Base-by-base conservation (phyloP, 2,888 invertebrate genomes). In the Neelides folsomi region DNA sequence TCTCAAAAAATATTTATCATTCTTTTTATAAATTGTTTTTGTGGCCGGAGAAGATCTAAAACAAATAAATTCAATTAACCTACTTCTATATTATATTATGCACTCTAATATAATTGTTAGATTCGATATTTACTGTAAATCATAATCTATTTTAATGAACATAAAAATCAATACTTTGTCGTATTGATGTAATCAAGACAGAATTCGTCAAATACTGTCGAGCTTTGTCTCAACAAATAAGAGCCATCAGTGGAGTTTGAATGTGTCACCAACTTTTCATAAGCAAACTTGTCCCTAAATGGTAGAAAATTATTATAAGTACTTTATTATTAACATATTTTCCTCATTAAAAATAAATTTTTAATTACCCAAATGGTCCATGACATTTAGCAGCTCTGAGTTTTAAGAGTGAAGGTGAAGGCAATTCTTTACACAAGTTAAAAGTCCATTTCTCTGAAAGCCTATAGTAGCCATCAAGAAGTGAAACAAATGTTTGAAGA, bases 401-500 rank as follows among this genome's bases (percentile, higher is more conserved):
- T 65, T 77, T 79, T 65, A 79, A 77, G 53, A 92, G 71, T 4
- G 85, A 84, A 4, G 89, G 90, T 0, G 88, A 85, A 52, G 79
- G 75, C 51, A 86, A 78, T 65, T 86, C 83, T 67, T 81, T 81
- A 67, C 89, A 92, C 55, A 92, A 74, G 73, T 89, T 88, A 67
- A 87, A 86, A 38, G 83, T 89, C 89, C 89, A 92, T 72, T 88
- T 90, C 42, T 82, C 81, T 66, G 82, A 82, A 62, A 88, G 73
- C 66, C 87, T 79, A 68, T 89, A 90, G 71, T 92, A 92, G 51
- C 89, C 89, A 70, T 87, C 84, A 56, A 90, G 72, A 50, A 82
- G 75, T 53, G 85, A 83, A 57, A 89, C 82, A 69, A 88, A 87
- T 0, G 87, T 86, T 51, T 81, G 78, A 67, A 86, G 74, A 45